A percentile compares a stretch with the other conserved stretches of the same genome.
phyloP scores from a whole-genome alignment of 1,140 invertebrate species.

The Drosophila watanabei region DNA sequence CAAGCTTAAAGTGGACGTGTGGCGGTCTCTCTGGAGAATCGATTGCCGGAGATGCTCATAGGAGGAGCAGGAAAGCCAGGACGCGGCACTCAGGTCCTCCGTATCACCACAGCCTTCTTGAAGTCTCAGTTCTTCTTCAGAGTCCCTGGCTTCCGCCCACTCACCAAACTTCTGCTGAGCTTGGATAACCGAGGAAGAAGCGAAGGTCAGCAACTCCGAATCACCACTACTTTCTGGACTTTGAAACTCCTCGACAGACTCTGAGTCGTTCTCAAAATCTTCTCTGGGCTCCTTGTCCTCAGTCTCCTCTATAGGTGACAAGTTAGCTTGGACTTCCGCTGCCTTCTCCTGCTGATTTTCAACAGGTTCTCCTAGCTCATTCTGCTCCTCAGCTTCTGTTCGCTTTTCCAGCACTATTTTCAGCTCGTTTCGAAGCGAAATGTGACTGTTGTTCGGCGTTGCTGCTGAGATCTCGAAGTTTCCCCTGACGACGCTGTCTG shows the following conservation, averaged over 20 bases:
- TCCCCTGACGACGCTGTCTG: constrained; percentile 9
- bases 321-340: not conserved
- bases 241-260: not conserved
- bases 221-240: not conserved
- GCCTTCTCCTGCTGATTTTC: not conserved
- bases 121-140: not conserved
- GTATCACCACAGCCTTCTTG: constrained; percentile 5
- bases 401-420: constrained; percentile 3
- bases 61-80: constrained; percentile 52
- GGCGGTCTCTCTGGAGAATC: constrained; percentile 17
- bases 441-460: constrained; percentile 15
- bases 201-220: not conserved
- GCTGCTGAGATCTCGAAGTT: constrained; percentile 16
- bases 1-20: constrained; percentile 35
- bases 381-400: not conserved
- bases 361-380: not conserved
- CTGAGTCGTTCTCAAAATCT: not conserved
- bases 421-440: not conserved
- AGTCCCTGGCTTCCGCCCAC: not conserved
- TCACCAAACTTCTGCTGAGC: not conserved
- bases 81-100: constrained; percentile 14
- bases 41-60: constrained; percentile 25
- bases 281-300: too few relatives aligned
- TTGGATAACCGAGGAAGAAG: not conserved
- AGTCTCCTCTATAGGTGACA: too few relatives aligned